Percentiles rank a stretch among this genome's conserved stretches.
Conservation (phyloP, 1,140 invertebrate species). For the Trissolcus basalis region DNA sequence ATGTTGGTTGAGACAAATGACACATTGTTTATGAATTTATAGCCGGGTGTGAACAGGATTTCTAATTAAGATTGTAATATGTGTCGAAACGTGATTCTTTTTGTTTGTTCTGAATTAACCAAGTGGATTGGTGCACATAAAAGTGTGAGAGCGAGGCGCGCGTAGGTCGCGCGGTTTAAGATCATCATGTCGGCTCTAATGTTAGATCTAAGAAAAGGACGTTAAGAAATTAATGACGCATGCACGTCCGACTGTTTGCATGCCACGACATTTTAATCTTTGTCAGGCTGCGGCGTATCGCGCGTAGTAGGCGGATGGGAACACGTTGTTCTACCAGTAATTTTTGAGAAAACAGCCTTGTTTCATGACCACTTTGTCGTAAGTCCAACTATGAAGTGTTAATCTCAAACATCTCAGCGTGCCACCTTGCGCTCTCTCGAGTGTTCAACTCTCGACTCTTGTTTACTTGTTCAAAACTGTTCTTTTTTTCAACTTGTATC, state of each 20-base stretch:
- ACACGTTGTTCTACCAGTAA: slow-evolving; percentile 48
- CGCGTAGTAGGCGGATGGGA: slow-evolving; percentile 57
- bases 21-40: too few relatives aligned
- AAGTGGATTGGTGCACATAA: slow-evolving; percentile 21
- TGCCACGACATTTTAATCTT: slow-evolving; percentile 64
- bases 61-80: not conserved
- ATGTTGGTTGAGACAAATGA: too few relatives aligned
- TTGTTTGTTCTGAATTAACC: slow-evolving; percentile 5
- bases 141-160: slow-evolving; percentile 13
- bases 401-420: slow-evolving; percentile 4
- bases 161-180: slow-evolving; percentile 34
- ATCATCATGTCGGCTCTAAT: slow-evolving; percentile 44
- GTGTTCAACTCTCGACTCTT: too few relatives aligned
- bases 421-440: not conserved
- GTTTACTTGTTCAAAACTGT: too few relatives aligned
- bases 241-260: slow-evolving; percentile 60
- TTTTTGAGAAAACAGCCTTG: slow-evolving; percentile 35
- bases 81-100: slow-evolving; percentile 15
- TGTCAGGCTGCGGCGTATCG: slow-evolving; percentile 59
- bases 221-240: slow-evolving; percentile 61
- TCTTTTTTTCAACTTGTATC: too few relatives aligned
- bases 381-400: slow-evolving; percentile 32
- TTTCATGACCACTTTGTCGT: slow-evolving; percentile 41
- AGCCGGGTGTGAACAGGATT: too few relatives aligned
- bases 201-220: slow-evolving; percentile 58